phyloP scores from a whole-genome alignment of 2,888 invertebrate genomes.

The Drosophila mulleri region DNA sequence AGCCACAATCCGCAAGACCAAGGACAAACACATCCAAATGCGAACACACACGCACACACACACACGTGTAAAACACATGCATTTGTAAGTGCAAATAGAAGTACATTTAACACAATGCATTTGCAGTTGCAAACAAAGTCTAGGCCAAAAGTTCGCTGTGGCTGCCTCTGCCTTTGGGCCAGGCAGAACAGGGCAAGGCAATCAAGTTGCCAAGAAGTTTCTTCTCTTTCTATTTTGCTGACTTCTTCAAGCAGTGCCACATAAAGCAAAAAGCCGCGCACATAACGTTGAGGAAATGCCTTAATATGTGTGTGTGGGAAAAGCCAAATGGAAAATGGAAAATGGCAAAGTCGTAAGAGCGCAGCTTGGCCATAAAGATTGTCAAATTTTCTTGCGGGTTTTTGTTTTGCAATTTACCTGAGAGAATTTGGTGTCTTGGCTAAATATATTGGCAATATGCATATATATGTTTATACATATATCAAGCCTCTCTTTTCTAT shows the following conservation, averaged over 20 bases:
- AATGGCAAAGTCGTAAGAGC: slow-evolving; percentile 28
- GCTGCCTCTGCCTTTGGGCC: neutral
- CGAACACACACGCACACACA: slow-evolving; percentile 6
- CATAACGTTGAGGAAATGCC: slow-evolving; percentile 11
- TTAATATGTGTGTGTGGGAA: slow-evolving; percentile 1
- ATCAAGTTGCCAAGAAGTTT: slow-evolving; percentile 34
- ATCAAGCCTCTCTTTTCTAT: neutral
- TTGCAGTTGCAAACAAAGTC: slow-evolving; percentile 41
- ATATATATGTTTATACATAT: too few species aligned
- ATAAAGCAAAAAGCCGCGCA: slow-evolving; percentile 31
- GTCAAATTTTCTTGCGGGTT: slow-evolving; percentile 17
- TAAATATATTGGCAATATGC: neutral
- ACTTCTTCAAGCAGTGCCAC: slow-evolving; percentile 29
- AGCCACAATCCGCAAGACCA: slow-evolving; percentile 13
- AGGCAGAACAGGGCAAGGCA: slow-evolving; percentile 3
- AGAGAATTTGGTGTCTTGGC: neutral
- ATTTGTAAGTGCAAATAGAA: slow-evolving; percentile 11
- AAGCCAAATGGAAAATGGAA: slow-evolving; percentile 32
- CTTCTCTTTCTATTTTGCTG: slow-evolving; percentile 2
- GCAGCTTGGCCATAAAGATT: slow-evolving; percentile 36
- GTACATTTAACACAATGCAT: slow-evolving; percentile 45
- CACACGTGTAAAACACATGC: slow-evolving; percentile 2
- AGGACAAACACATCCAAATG: slow-evolving; percentile 28
- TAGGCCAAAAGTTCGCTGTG: slow-evolving; percentile 58
- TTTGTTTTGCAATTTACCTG: slow-evolving; percentile 12